phyloP scores from a whole-genome alignment of 37 sponge, comb jelly and placozoan genomes.

The Bolinopsis microptera region DNA sequence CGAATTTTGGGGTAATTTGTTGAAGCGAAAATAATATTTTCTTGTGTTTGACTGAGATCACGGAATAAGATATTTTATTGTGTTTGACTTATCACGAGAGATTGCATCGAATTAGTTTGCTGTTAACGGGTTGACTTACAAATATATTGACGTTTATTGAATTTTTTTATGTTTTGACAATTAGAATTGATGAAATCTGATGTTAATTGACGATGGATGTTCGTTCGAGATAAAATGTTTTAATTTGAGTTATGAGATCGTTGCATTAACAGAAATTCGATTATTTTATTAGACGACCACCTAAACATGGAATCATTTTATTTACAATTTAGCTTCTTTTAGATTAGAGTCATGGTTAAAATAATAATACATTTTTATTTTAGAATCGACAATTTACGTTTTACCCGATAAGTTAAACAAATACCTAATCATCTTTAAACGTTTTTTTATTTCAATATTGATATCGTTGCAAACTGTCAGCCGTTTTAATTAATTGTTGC shows the following conservation, averaged over 20 bases:
- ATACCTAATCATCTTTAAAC: neutral
- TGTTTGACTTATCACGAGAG: neutral
- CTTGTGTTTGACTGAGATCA: neutral
- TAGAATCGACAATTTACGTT: too few species aligned
- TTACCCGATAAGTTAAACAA: too few species aligned
- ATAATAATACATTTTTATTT: too few species aligned
- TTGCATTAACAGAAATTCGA: neutral
- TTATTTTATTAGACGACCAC: neutral
- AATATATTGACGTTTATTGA: neutral
- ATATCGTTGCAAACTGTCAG: neutral
- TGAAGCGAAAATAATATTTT: neutral
- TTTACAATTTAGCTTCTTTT: too few species aligned
- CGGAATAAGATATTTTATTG: neutral
- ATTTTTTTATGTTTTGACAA: neutral
- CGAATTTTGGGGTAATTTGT: neutral
- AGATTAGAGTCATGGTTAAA: too few species aligned
- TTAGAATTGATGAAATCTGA: neutral
- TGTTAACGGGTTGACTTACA: neutral
- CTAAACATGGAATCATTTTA: too few species aligned
- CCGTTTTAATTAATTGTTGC: neutral
- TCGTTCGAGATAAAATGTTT: neutral
- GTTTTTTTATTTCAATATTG: neutral
- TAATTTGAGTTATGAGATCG: neutral
- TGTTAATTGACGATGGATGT: neutral
- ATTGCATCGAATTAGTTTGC: neutral